phyloP scores from a whole-genome alignment of 64 coral and sea anemone species.

The Stichodactyla helianthus region DNA sequence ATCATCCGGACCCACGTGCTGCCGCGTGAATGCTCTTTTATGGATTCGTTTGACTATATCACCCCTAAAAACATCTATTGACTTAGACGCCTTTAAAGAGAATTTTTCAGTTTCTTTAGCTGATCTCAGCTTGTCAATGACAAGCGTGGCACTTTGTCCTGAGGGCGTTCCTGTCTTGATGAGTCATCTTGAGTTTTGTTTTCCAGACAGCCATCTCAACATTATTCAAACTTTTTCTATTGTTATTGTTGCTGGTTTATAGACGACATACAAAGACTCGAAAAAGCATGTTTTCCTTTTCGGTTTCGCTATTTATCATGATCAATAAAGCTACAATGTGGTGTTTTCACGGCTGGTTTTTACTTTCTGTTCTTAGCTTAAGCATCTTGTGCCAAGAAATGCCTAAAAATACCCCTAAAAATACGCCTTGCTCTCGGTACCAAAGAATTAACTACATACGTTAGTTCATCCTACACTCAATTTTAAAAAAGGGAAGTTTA shows the following conservation, averaged over 20 bases:
- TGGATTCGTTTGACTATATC: not conserved
- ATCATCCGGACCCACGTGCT: conserved; percentile 9
- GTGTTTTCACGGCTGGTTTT: no score
- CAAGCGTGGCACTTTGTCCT: not conserved
- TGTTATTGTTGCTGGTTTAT: no score
- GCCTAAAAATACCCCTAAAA: no score
- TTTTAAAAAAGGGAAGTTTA: no score
- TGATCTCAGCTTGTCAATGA: not conserved
- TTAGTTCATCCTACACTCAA: no score
- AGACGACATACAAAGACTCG: no score
- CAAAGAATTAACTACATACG: no score
- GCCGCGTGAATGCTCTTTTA: not conserved
- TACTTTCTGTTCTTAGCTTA: no score
- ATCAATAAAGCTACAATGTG: no score
- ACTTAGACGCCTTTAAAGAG: not conserved
- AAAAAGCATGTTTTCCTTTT: not conserved
- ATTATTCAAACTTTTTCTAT: not conserved
- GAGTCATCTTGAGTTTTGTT: not conserved
- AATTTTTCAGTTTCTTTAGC: not conserved
- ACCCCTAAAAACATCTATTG: not conserved
- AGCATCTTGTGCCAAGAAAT: no score
- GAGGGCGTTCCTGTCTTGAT: not conserved
- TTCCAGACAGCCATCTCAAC: not conserved
- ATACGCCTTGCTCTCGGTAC: no score
- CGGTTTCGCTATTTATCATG: no score